Evolutionary conservation across 2,113 vertebrate species (phyloP).

Genomic region (Nerophis lumbriciformis): DNA sequence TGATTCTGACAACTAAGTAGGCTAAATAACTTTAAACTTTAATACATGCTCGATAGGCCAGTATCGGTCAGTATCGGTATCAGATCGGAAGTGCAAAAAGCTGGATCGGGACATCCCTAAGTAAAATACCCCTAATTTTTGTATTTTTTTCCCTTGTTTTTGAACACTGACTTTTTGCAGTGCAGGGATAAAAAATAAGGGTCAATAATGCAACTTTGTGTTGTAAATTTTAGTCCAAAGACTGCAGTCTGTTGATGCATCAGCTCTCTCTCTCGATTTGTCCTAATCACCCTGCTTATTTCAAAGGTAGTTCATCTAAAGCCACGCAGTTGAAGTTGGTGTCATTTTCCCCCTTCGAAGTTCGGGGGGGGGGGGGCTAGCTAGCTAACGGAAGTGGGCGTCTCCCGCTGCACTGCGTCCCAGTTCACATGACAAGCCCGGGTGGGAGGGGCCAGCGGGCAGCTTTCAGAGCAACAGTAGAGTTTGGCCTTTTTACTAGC

Average conservation of each 20-base stretch:
- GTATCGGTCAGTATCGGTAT: too few relatives aligned
- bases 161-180: too few relatives aligned
- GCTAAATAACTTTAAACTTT: too few relatives aligned
- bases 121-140: too few relatives aligned
- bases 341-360: not conserved
- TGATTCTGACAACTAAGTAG: too few relatives aligned
- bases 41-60: too few relatives aligned
- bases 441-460: constrained; percentile 47
- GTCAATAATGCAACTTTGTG: constrained; percentile 27
- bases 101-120: too few relatives aligned
- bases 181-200: constrained; percentile 22
- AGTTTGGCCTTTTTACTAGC: constrained; percentile 60
- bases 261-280: not conserved
- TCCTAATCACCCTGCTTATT: not conserved
- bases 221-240: constrained; percentile 28
- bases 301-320: not conserved
- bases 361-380: not conserved
- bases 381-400: constrained; percentile 53
- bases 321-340: not conserved
- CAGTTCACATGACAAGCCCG: constrained; percentile 58
- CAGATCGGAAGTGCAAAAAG: too few relatives aligned
- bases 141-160: too few relatives aligned
- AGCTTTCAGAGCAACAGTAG: constrained; percentile 47
- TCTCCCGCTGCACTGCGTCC: constrained; percentile 34
- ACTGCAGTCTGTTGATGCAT: constrained; percentile 3